These are phyloP conservation scores for Puntigrus tetrazona DNA, from an alignment of 2,113 vertebrate genomes.

Conservation along the genomic window DNA sequence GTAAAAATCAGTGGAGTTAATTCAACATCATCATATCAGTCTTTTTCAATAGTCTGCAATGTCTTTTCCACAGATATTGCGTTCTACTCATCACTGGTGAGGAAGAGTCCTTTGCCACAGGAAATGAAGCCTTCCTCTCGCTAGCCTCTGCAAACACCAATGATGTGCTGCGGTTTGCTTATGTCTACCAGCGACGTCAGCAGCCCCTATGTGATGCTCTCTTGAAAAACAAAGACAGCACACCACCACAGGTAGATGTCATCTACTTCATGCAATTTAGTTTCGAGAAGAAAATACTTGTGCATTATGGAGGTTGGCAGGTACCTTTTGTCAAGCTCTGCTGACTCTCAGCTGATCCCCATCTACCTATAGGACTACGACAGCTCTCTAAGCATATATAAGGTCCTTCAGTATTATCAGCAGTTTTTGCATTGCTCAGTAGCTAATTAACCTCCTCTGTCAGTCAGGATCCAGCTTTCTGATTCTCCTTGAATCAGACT, in stretches of 20 bases:
- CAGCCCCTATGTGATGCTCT: constrained; percentile 81
- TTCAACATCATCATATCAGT: not conserved
- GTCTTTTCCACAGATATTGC: constrained; percentile 80
- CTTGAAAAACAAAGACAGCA: constrained; percentile 73
- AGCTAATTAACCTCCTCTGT: no score
- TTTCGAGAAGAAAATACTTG: not conserved
- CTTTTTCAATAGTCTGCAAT: not conserved
- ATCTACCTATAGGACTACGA: no score
- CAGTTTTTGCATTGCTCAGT: no score
- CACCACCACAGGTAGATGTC: constrained; percentile 67
- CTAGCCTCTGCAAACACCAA: constrained; percentile 86
- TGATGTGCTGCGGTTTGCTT: constrained; percentile 85
- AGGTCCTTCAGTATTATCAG: no score
- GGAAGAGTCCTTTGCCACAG: constrained; percentile 71
- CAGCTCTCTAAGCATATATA: no score
- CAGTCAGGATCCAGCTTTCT: no score
- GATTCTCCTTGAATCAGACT: no score
- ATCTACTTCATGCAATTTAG: not conserved
- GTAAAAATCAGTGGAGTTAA: not conserved
- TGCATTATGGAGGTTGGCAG: not conserved
- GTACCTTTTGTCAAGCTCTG: no score
- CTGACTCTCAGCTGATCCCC: no score
- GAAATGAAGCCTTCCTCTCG: constrained; percentile 84
- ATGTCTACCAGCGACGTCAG: constrained; percentile 84
- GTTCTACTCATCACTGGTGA: constrained; percentile 85